Evolutionary conservation across 2,888 invertebrate species (phyloP), one percentile per base, ranked within the genome.

Genomic region (Philonicus albiceps): DNA sequence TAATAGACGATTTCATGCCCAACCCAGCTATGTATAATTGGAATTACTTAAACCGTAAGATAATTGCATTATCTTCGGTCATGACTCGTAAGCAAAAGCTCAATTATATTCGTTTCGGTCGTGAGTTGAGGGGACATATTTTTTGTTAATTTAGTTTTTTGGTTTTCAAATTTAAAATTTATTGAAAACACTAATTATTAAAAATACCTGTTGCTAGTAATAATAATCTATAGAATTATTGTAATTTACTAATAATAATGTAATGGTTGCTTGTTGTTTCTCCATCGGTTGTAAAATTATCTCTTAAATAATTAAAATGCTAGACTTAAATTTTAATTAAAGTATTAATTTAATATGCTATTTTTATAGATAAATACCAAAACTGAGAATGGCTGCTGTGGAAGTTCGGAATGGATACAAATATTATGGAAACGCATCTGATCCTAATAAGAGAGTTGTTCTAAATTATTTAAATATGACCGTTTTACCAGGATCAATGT

Each of bases 401-500:
- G 93, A 95, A 89, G 94, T 96, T 37, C 94, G 94, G 89, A 93
- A 94, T 89, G 96, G 96, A 40, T 93, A 92, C 91, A 96, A 96
- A 92, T 93, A 93, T 90, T 96, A 96, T 91, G 95, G 94, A 81
- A 92, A 93, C 73, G 93, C 93, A 87, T 92, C 92, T 88, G 93
- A 93, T 87, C 91, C 92, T 11, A 92, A 92, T 88, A 93, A 92
- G 89, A 94, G 94, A 90, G 93, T 94, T 83, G 94, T 96, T 85
- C 93, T 97, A 49, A 93, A 95, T 89, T 93, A 95, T 88, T 92
- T 96, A 88, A 94, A 95, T 90, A 95, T 97, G 95, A 95, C 94
- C 27, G 96, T 97, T 4, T 94, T 95, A 86, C 94, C 93, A 89
- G 96, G 96, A 74, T 94, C 94, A 87, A 96, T 97, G 97, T 97